Base-by-base conservation (phyloP, 37 sponge, comb jelly and placozoan species). In the Ephydatia muelleri region DNA sequence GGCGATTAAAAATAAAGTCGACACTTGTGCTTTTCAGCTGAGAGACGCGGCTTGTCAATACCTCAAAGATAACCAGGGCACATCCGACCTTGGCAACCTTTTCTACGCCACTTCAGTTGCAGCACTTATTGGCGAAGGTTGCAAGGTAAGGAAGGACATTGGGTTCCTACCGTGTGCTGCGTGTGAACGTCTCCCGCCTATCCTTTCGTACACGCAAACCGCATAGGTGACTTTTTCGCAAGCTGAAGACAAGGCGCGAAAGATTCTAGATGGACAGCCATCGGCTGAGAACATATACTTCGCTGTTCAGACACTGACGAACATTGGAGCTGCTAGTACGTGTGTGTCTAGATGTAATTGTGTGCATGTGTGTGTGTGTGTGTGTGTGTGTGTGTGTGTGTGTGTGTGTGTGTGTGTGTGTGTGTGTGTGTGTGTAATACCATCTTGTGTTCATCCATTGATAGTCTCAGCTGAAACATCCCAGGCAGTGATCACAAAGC, bases 301-400 rank as follows among this genome's bases (percentile, higher is more conserved):
- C 67, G 80, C 84, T 27, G 28, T 82, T 14, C 26, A 73, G 23
- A 27, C 83, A 30, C 82, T 83, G 66, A 76, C 49, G n/a, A 79
- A 87, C 68, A 40, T 83, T 11, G 83, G 71, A 21, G 66, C 83
- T 57, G 3, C 39, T 39, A 47, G 91, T 90, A 37, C 68, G 91
- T 49, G 14, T 38, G 26, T 43, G 83, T 82, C 9, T 26, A 27
- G 5, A 11, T 70, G 47, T 43, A 8, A 4, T 4, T 43, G 47
- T 43, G 47, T 43, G 27, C 37, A 29, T 76, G 84, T 66, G 16
- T 84, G 75, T 75, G 76, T 30, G 68, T 75, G 39, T 66, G 67
- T 70, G 69, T 68, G 69, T 68, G 39, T 25, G 19, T 29, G 39
- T n/a, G 47, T 8, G 47, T 43, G 4, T 43, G 6, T 43, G 47